A percentile compares a stretch with the other conserved stretches of the same genome.
phyloP scores from a whole-genome alignment of 2,797 vertebrate species.

The Lagodon rhomboides region DNA sequence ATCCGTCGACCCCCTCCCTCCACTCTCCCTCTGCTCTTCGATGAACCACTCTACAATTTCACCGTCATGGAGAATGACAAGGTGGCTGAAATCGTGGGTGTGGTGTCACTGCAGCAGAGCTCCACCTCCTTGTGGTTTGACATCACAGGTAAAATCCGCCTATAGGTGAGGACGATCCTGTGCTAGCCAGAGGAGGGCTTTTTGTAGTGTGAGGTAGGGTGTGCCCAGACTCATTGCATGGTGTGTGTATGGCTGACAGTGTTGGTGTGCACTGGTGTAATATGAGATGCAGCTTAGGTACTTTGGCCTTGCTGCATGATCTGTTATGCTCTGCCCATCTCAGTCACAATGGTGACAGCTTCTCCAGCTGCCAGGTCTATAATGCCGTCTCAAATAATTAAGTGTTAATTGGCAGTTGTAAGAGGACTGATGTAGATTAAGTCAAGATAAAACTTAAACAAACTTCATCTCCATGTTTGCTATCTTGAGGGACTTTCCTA shows the following conservation, averaged over 20 bases:
- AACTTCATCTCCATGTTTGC: background rate
- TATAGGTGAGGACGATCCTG: background rate
- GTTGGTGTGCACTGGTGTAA: conserved; percentile 24
- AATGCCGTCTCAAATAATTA: too few relatives aligned
- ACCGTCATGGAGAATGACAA: conserved; percentile 95
- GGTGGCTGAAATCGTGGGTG: conserved; percentile 95
- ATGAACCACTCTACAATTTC: conserved; percentile 96
- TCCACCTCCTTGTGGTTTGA: conserved; percentile 94
- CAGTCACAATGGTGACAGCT: conserved; percentile 66
- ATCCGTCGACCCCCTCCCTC: conserved; percentile 89
- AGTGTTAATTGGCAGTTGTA: background rate
- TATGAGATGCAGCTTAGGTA: conserved; percentile 53
- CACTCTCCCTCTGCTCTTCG: conserved; percentile 86
- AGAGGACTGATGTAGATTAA: background rate
- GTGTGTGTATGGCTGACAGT: conserved; percentile 31
- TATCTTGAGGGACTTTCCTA: background rate
- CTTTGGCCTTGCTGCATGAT: conserved; percentile 66
- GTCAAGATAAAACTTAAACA: background rate
- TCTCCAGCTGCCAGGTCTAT: conserved; percentile 34
- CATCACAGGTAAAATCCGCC: conserved; percentile 89
- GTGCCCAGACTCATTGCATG: conserved; percentile 48
- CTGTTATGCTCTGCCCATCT: conserved; percentile 61
- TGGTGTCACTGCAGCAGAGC: conserved; percentile 93
- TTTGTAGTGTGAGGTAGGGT: conserved; percentile 4
- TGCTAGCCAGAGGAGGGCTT: conserved; percentile 5